Evolutionary conservation across 2,113 vertebrate species (phyloP), one percentile per base, ranked within the genome.

Genomic region (Anguilla japonica): DNA sequence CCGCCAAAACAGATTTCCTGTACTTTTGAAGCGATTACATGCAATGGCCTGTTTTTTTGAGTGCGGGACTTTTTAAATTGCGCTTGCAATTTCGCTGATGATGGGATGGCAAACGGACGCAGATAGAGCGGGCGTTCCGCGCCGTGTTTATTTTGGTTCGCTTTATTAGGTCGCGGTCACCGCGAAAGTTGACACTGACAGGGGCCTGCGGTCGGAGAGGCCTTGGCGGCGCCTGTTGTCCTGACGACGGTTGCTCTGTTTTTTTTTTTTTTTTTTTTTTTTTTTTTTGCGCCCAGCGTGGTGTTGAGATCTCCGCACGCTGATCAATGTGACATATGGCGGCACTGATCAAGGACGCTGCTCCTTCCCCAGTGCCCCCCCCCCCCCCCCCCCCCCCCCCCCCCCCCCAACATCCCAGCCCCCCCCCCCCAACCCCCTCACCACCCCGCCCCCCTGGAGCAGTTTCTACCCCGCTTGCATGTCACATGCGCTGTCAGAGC

Each of bases 261-360:
- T 34, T 34, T 34, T 34, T 34, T 34, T 34, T 34, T 34, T 34
- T 34, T 34, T 34, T 34, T 34, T 34, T 1, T 34, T 6, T 6
- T 46, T 46, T 46, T 6, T 46, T 41, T 82, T 14, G n/a, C 53
- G 15, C 87, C 85, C 34, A 53, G 40, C 53, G 85, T 29, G 86
- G 83, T 67, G 85, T 79, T 82, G 43, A 87, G 75, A 78, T 83
- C 80, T 88, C 86, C 84, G 84, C 88, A 89, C 90, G 50, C 60
- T 63, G 87, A 89, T 88, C 82, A 82, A 86, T 79, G 80, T 63
- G 83, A 85, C 89, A 88, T 90, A 92, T 87, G 85, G 89, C 40
- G 63, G 67, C 85, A 80, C 41, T 81, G 89, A 91, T 92, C 86
- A 87, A 84, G 86, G 75, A 46, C 43, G 80, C 85, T 85, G 81